A percentile compares a stretch with the other conserved stretches of the same genome.
Evolutionary conservation across 2,113 vertebrate species (phyloP).

Genomic region (Butorides virescens): DNA sequence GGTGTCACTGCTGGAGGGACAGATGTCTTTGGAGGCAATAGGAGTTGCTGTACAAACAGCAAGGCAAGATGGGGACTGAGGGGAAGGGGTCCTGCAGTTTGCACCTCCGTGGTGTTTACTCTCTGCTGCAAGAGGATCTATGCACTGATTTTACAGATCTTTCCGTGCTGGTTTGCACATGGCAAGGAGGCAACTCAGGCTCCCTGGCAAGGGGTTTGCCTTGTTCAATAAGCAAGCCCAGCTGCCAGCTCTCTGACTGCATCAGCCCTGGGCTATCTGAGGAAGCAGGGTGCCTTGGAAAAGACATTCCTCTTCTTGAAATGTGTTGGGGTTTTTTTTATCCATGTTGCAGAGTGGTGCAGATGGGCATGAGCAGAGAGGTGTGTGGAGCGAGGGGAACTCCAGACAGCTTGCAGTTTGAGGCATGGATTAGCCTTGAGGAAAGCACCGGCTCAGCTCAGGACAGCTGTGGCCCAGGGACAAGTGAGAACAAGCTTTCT

Average conservation of each 20-base stretch:
- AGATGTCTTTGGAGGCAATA: neutral
- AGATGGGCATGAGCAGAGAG: neutral
- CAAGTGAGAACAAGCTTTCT: neutral
- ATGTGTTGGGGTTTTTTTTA: neutral
- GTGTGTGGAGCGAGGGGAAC: neutral
- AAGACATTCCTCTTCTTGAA: neutral
- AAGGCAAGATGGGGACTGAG: neutral
- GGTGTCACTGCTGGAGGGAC: neutral
- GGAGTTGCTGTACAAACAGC: neutral
- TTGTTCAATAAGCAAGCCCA: neutral
- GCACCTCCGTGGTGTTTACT: neutral
- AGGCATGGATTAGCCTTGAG: neutral
- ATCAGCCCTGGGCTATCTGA: neutral
- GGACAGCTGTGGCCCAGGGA: neutral
- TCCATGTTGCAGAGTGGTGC: neutral
- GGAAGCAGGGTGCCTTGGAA: neutral
- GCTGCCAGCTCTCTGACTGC: neutral
- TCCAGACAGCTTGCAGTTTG: neutral
- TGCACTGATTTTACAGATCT: neutral
- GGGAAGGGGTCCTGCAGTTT: neutral
- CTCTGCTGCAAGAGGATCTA: neutral
- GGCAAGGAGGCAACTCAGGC: neutral
- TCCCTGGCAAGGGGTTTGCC: neutral
- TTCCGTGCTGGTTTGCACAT: neutral
- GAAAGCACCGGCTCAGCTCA: neutral